A percentile compares a stretch with the other conserved stretches of the same genome.
Evolutionary conservation across 1,140 invertebrate species (phyloP).

Genomic region (Mycetomoellerius zeteki): DNA sequence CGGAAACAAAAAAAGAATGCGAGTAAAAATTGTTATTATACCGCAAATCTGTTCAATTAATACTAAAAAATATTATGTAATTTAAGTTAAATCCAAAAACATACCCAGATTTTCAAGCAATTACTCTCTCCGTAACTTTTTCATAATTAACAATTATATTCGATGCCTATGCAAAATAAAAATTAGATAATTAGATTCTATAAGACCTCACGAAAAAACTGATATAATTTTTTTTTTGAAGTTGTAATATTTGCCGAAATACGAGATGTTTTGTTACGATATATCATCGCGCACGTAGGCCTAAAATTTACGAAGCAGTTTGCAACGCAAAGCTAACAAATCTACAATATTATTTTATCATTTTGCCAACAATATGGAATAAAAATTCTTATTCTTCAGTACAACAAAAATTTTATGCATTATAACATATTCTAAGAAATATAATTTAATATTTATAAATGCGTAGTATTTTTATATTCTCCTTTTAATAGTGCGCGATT

Average conservation of each 20-base stretch:
- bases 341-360: too few species aligned
- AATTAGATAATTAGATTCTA: conserved; percentile 5
- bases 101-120: neutral
- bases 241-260: neutral
- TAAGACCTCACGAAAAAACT: neutral
- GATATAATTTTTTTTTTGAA: neutral
- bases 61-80: neutral
- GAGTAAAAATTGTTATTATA: neutral
- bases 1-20: neutral
- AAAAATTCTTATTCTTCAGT: too few species aligned
- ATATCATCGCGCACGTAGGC: too few species aligned
- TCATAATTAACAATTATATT: neutral
- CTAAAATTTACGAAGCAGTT: too few species aligned
- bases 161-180: neutral
- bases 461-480: too few species aligned
- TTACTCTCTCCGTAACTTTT: neutral
- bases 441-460: too few species aligned
- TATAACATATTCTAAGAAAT: too few species aligned
- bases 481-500: too few species aligned
- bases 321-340: too few species aligned
- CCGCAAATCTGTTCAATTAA: conserved; percentile 13
- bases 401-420: too few species aligned
- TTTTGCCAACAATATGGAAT: too few species aligned
- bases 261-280: too few species aligned
- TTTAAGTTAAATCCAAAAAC: neutral